Evolutionary conservation across 2,888 invertebrate genomes (phyloP), one percentile per base, ranked within the genome.

Genomic region (Caenorhabditis imperialis): DNA sequence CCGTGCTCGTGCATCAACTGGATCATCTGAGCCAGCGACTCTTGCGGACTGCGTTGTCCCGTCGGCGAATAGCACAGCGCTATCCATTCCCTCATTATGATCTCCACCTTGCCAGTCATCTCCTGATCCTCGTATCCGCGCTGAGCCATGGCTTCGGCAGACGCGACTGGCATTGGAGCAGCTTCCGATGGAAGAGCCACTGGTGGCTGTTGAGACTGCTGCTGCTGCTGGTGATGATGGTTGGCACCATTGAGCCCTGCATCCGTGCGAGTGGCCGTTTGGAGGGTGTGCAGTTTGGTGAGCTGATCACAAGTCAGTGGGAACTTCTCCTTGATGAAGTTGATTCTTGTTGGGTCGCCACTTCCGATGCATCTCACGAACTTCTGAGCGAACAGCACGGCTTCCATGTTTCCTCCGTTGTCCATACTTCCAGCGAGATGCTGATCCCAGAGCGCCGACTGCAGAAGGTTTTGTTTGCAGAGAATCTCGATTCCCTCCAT

Each of bases 21-120:
- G n/a, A 98, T 95, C 89, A 97, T 97, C 81, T 94, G 90, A 77
- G 94, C 93, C 89, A 98, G 96, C 40, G 96, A 94, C 89, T 96
- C 96, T 40, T 85, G 84, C 1, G 86, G 84, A 44, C 84, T 86
- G 18, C 82, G 72, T 37, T 81, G 83, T 16, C 83, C 81, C 16
- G 76, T 67, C 14, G 86, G 84, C 14, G 92, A 92, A 87, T 95
- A 93, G 84, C 94, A 94, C 86, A 96, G 93, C 74, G 92, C 92
- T 16, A 97, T 94, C 99, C 99, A 99, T 88, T 99, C 98, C 22
- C 96, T 92, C 35, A 99, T 91, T 12, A 99, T 90, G 84, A 91
- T 94, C 89, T 99, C 98, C 0, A 96, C 96, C 22, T 76, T 76
- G 1, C 35, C 44, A 2, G 65, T 76, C 76, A 76, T 71, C 20